Evolutionary conservation across 2,113 vertebrate species (phyloP).

Genomic region (Elaphurus davidianus): DNA sequence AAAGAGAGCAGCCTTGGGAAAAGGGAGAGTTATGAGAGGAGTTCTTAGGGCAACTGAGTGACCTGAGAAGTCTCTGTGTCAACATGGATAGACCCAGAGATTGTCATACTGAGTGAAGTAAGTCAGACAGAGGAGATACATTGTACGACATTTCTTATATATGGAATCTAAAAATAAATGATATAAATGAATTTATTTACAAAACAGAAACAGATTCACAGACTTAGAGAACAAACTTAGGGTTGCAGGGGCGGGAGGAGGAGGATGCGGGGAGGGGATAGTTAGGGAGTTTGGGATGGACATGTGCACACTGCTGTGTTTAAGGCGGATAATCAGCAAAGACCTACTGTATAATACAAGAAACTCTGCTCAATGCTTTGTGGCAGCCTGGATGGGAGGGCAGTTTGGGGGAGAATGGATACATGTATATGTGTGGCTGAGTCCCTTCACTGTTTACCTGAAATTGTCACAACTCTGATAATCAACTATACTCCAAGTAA

Average conservation of each 20-base stretch:
- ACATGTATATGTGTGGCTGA: not conserved
- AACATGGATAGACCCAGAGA: not conserved
- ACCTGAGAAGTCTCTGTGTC: not conserved
- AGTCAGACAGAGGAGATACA: not conserved
- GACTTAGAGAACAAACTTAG: not conserved
- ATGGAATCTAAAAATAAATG: not conserved
- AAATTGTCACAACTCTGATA: not conserved
- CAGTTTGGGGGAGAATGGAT: not conserved
- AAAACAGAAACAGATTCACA: not conserved
- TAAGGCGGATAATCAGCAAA: not conserved
- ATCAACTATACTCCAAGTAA: not conserved
- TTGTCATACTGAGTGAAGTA: not conserved
- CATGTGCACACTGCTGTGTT: not conserved
- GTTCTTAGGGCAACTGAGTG: not conserved
- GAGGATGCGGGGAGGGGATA: not conserved
- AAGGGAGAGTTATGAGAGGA: not conserved
- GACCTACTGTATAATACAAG: not conserved
- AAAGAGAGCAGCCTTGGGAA: not conserved
- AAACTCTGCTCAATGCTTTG: not conserved
- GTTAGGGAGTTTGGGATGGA: not conserved
- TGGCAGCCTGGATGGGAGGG: not conserved
- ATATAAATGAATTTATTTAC: not conserved
- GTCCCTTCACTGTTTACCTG: not conserved
- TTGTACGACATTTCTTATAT: too few relatives aligned
- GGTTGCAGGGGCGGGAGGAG: rapidly evolving